Conservation (phyloP, 2,113 vertebrate genomes). For the Tyto alba region DNA sequence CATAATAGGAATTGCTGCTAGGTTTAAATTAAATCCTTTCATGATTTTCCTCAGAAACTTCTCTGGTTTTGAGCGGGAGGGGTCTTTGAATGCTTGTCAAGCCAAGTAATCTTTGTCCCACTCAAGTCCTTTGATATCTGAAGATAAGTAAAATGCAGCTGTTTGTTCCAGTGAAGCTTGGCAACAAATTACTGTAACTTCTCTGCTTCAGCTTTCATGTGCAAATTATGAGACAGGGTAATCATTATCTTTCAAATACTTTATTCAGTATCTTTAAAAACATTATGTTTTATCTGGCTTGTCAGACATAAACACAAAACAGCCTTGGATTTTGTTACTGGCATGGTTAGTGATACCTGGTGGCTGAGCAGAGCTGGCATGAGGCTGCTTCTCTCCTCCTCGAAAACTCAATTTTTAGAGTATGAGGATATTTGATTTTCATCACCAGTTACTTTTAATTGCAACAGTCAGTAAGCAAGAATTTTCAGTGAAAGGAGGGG, state of each 20-base stretch:
- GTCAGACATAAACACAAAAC: neutral
- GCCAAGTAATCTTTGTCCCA: constrained; percentile 20
- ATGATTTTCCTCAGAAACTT: constrained; percentile 5
- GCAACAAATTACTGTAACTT: constrained; percentile 19
- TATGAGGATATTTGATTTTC: neutral
- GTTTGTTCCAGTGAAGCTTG: constrained; percentile 35
- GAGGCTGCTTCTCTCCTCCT: neutral
- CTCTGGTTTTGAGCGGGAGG: constrained; percentile 1
- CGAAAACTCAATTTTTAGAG: neutral
- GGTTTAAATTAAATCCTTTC: constrained; percentile 30
- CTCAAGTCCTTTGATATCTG: constrained; percentile 45
- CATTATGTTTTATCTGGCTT: neutral
- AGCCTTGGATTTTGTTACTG: constrained; percentile 16
- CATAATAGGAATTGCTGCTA: neutral
- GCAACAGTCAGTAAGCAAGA: neutral
- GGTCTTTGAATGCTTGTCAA: constrained; percentile 16
- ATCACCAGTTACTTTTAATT: neutral
- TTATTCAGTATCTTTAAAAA: constrained; percentile 36
- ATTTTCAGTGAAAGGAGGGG: neutral
- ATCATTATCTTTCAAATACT: constrained; percentile 10
- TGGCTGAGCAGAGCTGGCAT: neutral
- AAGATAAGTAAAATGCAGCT: constrained; percentile 44
- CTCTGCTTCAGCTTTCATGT: constrained; percentile 34
- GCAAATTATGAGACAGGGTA: constrained; percentile 25
- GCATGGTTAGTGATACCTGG: neutral